These are phyloP conservation scores for Nycticorax nycticorax DNA, from an alignment of 2,113 vertebrate genomes.

Conservation along the genomic window DNA sequence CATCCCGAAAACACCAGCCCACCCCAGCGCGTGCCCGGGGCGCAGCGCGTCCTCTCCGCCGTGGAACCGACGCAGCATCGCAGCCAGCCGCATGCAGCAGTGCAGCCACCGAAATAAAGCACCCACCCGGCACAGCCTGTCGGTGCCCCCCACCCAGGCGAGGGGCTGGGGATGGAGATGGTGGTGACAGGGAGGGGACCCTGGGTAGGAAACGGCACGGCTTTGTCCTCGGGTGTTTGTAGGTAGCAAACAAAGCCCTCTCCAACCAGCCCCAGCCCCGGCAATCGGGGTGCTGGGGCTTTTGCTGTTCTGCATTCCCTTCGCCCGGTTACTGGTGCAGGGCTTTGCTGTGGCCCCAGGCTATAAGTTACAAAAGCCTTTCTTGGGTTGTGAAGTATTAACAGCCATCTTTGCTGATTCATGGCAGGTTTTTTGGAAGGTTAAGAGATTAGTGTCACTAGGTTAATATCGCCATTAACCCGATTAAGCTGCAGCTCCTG, in stretches of 20 bases:
- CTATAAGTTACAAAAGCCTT: neutral
- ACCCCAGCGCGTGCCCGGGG: fast-evolving
- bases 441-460: neutral
- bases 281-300: neutral
- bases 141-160: neutral
- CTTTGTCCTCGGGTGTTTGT: neutral
- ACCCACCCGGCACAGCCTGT: neutral
- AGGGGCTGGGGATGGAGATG: neutral
- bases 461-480: conserved; percentile 6
- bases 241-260: neutral
- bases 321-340: fast-evolving
- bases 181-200: neutral
- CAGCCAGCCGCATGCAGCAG: conserved; percentile 34
- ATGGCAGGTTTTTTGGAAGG: neutral
- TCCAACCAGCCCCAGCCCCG: too few species aligned
- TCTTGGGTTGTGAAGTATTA: neutral
- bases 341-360: neutral
- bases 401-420: neutral
- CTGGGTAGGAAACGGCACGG: neutral
- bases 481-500: neutral
- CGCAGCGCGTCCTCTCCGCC: fast-evolving
- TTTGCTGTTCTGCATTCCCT: neutral
- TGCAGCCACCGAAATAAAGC: neutral
- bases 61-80: neutral
- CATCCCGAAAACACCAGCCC: fast-evolving